Evolutionary conservation across 2,113 vertebrate genomes (phyloP), one percentile per base, ranked within the genome.

Genomic region (Corvus hawaiiensis): DNA sequence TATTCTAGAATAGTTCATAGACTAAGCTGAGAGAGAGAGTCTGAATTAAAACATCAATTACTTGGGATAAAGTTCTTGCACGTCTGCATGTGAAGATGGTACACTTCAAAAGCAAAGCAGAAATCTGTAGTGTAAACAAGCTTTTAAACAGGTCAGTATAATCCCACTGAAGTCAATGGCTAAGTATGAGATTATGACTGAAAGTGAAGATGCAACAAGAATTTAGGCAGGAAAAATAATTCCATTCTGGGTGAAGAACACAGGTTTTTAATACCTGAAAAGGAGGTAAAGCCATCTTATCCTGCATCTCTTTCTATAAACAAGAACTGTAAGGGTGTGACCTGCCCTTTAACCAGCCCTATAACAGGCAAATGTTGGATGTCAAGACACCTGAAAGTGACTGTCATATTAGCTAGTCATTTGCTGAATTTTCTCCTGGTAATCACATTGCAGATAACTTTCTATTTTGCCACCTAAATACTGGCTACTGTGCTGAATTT

Each of bases 31-130:
- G 20, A 9, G 18, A 56, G 16, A 3, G 10, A 48, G 13, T 49
- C 41, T 81, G 55, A 84, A 59, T 15, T 74, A 64, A 84, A 81
- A 66, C 24, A 52, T 17, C 7, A 46, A 20, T 17, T 33, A 82
- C 32, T 39, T 61, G 63, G 16, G 41, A 64, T 46, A 80, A 63
- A 46, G 33, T 2, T 86, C 23, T 75, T 67, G 19, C 33, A 67
- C 0, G 0, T 58, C 17, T 74, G 11, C 6, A 13, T 33, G 26
- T 43, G 16, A 59, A 79, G 78, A 61, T 13, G 3, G 1, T 22
- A 33, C 12, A 39, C 22, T 39, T 39, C 30, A 90, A 79, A 92
- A 39, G 18, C 48, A 87, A 82, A 78, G 7, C 8, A 71, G n/a
- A 83, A 80, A 30, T 67, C 32, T 78, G 9, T 44, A 41, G 22